These are phyloP conservation scores for Bolborhynchus lineola DNA, from an alignment of 2,113 vertebrate genomes.

Conservation along the genomic window DNA sequence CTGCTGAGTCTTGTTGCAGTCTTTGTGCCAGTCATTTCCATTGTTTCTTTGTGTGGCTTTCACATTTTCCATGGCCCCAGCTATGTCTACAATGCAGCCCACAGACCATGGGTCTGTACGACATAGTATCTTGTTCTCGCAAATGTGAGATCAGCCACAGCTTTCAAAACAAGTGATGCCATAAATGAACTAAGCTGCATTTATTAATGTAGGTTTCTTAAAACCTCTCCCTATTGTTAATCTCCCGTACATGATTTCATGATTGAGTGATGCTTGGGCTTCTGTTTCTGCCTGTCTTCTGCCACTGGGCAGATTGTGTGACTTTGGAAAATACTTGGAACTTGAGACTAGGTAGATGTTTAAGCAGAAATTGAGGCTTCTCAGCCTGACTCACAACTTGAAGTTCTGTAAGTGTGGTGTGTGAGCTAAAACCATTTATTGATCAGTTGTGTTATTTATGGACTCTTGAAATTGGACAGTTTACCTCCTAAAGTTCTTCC, in stretches of 20 bases:
- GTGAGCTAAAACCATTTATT: neutral
- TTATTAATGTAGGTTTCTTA: neutral
- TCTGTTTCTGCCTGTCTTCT: neutral
- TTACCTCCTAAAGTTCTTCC: slow-evolving; percentile 22
- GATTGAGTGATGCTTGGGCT: neutral
- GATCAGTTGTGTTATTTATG: neutral
- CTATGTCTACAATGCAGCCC: slow-evolving; percentile 57
- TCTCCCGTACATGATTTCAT: neutral
- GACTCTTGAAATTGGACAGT: slow-evolving; percentile 2
- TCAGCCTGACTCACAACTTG: neutral
- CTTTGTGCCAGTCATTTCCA: slow-evolving; percentile 44
- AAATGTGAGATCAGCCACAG: slow-evolving; percentile 45
- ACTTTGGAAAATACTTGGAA: neutral
- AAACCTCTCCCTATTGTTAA: neutral
- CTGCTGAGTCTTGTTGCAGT: slow-evolving; percentile 25
- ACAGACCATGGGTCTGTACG: slow-evolving; percentile 24
- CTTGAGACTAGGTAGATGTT: neutral
- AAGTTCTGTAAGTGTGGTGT: neutral
- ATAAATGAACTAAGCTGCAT: slow-evolving; percentile 32
- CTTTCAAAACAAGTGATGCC: slow-evolving; percentile 58
- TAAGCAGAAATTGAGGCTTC: neutral
- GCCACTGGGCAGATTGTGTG: neutral
- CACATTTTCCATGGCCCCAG: slow-evolving; percentile 46
- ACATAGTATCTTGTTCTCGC: slow-evolving; percentile 25
- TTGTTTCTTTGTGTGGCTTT: slow-evolving; percentile 48